Conservation (phyloP, 1,140 invertebrate genomes). For the Aphidius ervi region DNA sequence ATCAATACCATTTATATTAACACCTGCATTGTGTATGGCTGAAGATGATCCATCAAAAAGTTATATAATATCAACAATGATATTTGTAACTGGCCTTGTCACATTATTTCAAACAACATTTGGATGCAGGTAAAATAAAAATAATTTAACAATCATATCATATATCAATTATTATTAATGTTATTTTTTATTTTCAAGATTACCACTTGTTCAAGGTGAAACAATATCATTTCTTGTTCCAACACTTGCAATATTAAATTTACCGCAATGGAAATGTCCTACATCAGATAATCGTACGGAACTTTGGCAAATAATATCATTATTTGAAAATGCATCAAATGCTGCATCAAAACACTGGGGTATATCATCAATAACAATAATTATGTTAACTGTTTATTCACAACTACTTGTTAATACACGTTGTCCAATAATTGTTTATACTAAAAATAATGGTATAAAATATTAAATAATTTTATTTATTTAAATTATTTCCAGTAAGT, state of each 20-base stretch:
- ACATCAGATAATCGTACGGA: conserved; percentile 57
- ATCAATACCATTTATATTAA: conserved; percentile 78
- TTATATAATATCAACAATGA: conserved; percentile 82
- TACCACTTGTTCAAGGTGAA: conserved; percentile 73
- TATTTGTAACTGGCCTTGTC: conserved; percentile 80
- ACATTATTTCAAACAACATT: conserved; percentile 78
- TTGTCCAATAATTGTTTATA: conserved; percentile 62
- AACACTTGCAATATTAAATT: conserved; percentile 74
- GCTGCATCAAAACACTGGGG: conserved; percentile 78
- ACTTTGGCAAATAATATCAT: conserved; percentile 81
- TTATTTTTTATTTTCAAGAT: conserved; percentile 41
- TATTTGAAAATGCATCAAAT: conserved; percentile 73
- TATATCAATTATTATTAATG: no score
- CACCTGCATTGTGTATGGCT: conserved; percentile 76
- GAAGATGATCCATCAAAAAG: conserved; percentile 73
- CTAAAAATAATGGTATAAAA: conserved; percentile 57
- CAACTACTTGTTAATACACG: conserved; percentile 71
- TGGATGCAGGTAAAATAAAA: conserved; percentile 65
- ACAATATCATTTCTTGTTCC: conserved; percentile 84
- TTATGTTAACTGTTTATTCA: conserved; percentile 76
- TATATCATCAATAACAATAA: conserved; percentile 69
- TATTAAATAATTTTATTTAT: conserved; percentile 66
- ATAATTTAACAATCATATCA: no score
- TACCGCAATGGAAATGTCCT: conserved; percentile 80
- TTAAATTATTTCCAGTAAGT: conserved; percentile 78